Conservation (phyloP, 2,797 vertebrate species). For the Percopsis omiscomaycus region DNA sequence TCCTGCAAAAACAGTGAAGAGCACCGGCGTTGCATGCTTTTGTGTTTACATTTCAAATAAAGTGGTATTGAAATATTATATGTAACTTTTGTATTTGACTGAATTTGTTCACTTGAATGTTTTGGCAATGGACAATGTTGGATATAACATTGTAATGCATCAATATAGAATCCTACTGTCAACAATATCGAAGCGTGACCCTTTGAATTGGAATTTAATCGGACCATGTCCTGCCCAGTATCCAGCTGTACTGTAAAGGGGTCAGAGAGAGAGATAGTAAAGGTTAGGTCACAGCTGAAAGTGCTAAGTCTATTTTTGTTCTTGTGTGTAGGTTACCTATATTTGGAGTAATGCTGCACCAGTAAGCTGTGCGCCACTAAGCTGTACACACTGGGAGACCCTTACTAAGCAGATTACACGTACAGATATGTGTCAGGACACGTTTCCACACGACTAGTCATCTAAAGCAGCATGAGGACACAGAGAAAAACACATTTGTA, state of each 20-base stretch:
- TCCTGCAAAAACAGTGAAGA: no score
- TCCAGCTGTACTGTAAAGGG: background rate
- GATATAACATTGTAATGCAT: no score
- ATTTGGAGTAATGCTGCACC: background rate
- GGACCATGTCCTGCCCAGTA: no score
- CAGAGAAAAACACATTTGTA: slow-evolving; percentile 61
- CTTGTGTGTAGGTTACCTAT: background rate
- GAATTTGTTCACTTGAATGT: background rate
- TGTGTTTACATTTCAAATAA: background rate
- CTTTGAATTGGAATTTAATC: no score
- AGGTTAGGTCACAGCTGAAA: background rate
- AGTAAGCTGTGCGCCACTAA: slow-evolving; percentile 21
- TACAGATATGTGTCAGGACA: slow-evolving; percentile 71
- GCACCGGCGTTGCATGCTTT: no score
- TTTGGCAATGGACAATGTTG: no score
- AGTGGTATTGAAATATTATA: background rate
- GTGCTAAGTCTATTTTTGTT: background rate
- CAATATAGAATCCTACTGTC: no score
- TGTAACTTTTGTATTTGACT: background rate
- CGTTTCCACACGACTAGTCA: slow-evolving; percentile 63
- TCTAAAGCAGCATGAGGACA: slow-evolving; percentile 59
- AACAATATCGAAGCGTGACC: no score
- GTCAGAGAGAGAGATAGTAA: background rate
- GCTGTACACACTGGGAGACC: slow-evolving; percentile 40
- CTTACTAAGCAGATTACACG: slow-evolving; percentile 74